These are phyloP conservation scores for Cydia splendana DNA, from an alignment of 1,140 invertebrate genomes.

Conservation along the genomic window DNA sequence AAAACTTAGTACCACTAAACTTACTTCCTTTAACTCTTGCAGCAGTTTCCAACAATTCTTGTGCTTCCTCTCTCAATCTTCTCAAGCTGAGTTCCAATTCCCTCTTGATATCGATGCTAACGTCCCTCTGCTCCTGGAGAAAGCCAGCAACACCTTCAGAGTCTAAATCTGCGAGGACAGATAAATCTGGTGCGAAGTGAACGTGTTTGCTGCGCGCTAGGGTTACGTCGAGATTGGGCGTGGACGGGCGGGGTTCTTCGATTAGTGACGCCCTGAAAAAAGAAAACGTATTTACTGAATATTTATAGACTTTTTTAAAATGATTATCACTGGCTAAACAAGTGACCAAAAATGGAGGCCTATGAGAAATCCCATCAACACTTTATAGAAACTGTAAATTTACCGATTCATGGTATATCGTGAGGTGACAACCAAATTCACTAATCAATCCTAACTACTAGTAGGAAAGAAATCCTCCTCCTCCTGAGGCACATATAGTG, in stretches of 20 bases:
- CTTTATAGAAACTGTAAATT: too few species aligned
- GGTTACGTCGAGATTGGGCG: constrained; percentile 48
- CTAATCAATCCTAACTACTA: too few species aligned
- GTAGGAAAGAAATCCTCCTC: too few species aligned
- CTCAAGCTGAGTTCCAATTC: constrained; percentile 84
- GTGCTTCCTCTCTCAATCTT: constrained; percentile 84
- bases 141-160: constrained; percentile 70
- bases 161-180: constrained; percentile 82
- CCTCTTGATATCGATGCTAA: constrained; percentile 81
- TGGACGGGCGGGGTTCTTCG: constrained; percentile 47
- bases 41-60: constrained; percentile 83
- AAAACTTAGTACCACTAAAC: too few species aligned
- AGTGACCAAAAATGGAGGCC: too few species aligned
- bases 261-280: constrained; percentile 45
- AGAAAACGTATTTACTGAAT: not conserved
- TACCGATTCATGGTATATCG: too few species aligned
- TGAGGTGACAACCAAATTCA: too few species aligned
- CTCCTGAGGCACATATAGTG: too few species aligned
- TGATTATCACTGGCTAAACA: too few species aligned
- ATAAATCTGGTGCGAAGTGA: constrained; percentile 85
- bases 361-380: too few species aligned
- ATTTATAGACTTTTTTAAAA: too few species aligned
- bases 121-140: constrained; percentile 75
- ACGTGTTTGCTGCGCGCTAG: constrained; percentile 78
- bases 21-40: constrained; percentile 62